phyloP scores from a whole-genome alignment of 2,888 invertebrate genomes.

The Xanthia icteritia region DNA sequence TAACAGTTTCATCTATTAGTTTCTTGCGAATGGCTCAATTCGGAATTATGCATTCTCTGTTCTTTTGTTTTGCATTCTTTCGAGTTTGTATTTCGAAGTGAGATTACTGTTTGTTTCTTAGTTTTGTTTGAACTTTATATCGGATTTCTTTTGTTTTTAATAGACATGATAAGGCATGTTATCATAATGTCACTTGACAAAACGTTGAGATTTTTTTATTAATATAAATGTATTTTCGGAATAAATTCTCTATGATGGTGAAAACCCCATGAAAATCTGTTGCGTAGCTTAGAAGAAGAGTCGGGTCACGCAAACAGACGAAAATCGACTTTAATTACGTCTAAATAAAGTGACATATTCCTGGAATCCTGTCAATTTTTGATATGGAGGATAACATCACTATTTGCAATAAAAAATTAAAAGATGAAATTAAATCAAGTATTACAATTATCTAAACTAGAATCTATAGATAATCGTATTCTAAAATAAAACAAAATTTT shows the following conservation, averaged over 20 bases:
- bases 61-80: conserved; percentile 26
- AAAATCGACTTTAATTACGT: too few species aligned
- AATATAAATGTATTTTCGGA: too few species aligned
- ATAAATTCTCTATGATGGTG: too few species aligned
- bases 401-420: too few species aligned
- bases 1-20: conserved; percentile 53
- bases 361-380: too few species aligned
- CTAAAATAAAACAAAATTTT: neutral
- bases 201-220: too few species aligned
- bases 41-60: conserved; percentile 5
- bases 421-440: neutral
- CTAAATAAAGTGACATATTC: too few species aligned
- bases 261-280: too few species aligned
- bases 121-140: neutral
- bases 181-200: too few species aligned
- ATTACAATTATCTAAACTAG: neutral
- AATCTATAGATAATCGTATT: neutral
- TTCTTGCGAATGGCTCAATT: conserved; percentile 44
- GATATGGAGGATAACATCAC: too few species aligned
- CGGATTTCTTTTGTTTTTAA: neutral
- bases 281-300: too few species aligned
- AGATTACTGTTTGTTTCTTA: neutral
- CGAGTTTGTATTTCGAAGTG: conserved; percentile 16
- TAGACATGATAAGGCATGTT: neutral
- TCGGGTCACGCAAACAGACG: too few species aligned